A percentile compares a stretch with the other conserved stretches of the same genome.
phyloP scores from a whole-genome alignment of 2,888 invertebrate genomes.

The Drosophila nr. medialis region DNA sequence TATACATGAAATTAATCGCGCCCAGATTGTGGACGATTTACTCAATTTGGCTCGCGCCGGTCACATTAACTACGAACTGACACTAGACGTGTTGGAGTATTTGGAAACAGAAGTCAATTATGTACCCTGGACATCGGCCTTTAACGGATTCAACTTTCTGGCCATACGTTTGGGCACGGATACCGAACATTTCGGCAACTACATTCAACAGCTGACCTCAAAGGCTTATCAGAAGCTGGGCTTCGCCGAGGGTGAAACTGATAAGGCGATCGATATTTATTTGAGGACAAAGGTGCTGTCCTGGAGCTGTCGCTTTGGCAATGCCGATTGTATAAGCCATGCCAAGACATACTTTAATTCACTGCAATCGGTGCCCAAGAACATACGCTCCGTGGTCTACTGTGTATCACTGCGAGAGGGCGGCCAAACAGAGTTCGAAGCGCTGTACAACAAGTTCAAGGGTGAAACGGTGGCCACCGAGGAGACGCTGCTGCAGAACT shows the following conservation, averaged over 20 bases:
- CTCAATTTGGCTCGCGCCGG: constrained; percentile 90
- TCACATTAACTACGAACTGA: constrained; percentile 87
- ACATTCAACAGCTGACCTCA: constrained; percentile 85
- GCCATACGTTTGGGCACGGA: constrained; percentile 77
- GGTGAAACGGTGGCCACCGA: constrained; percentile 88
- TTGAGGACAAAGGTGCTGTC: constrained; percentile 87
- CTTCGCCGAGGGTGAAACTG: constrained; percentile 83
- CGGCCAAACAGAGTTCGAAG: constrained; percentile 87
- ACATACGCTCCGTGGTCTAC: constrained; percentile 90
- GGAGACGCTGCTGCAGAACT: constrained; percentile 87
- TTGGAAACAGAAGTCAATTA: constrained; percentile 89
- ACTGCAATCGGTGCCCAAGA: constrained; percentile 85
- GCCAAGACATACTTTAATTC: constrained; percentile 84
- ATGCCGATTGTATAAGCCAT: constrained; percentile 86
- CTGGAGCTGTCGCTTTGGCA: constrained; percentile 88
- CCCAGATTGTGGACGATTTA: constrained; percentile 93
- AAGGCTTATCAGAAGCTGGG: constrained; percentile 86
- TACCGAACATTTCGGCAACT: constrained; percentile 75
- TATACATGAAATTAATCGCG: constrained; percentile 89
- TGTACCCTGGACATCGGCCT: constrained; percentile 91
- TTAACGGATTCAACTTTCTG: constrained; percentile 84
- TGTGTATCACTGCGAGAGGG: constrained; percentile 90
- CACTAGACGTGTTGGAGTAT: constrained; percentile 89
- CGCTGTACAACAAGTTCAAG: constrained; percentile 87
- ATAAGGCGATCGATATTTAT: constrained; percentile 86